Evolutionary conservation across 2,113 vertebrate species (phyloP).

Genomic region (Xenopus borealis): DNA sequence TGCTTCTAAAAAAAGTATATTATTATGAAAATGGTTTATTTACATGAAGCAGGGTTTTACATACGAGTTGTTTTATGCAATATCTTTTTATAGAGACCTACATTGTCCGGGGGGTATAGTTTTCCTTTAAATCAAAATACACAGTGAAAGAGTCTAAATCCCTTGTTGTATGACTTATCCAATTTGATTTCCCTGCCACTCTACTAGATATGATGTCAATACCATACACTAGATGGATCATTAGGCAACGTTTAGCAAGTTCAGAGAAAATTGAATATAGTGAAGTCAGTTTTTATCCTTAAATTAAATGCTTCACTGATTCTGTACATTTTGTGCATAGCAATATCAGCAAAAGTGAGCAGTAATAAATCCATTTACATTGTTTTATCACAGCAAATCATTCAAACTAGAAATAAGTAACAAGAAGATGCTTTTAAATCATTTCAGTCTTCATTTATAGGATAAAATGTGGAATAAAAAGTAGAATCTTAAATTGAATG

Average conservation of each 20-base stretch:
- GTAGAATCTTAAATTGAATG: too few relatives aligned
- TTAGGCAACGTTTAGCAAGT: constrained; percentile 42
- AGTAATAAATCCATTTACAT: constrained; percentile 33
- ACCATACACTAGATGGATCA: constrained; percentile 30
- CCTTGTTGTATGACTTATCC: constrained; percentile 26
- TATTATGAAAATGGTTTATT: too few relatives aligned
- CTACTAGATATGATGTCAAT: constrained; percentile 43
- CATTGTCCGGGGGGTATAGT: too few relatives aligned
- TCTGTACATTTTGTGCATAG: constrained; percentile 33
- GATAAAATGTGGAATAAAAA: too few relatives aligned
- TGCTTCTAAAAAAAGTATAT: too few relatives aligned
- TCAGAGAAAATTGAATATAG: constrained; percentile 37
- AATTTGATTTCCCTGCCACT: constrained; percentile 35
- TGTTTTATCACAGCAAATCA: constrained; percentile 29
- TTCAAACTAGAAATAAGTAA: constrained; percentile 5
- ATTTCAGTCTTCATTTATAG: too few relatives aligned
- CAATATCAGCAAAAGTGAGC: constrained; percentile 31
- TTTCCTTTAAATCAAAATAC: constrained; percentile 5
- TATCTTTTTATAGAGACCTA: too few relatives aligned
- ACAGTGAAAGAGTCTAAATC: constrained; percentile 16
- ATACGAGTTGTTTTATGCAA: too few relatives aligned
- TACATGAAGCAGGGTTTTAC: too few relatives aligned
- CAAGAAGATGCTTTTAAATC: not conserved
- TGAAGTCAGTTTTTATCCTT: constrained; percentile 18
- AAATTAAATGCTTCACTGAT: constrained; percentile 33